Evolutionary conservation across 92 coral and sea anemone genomes (phyloP).

Genomic region (Zoanthus gigantus): DNA sequence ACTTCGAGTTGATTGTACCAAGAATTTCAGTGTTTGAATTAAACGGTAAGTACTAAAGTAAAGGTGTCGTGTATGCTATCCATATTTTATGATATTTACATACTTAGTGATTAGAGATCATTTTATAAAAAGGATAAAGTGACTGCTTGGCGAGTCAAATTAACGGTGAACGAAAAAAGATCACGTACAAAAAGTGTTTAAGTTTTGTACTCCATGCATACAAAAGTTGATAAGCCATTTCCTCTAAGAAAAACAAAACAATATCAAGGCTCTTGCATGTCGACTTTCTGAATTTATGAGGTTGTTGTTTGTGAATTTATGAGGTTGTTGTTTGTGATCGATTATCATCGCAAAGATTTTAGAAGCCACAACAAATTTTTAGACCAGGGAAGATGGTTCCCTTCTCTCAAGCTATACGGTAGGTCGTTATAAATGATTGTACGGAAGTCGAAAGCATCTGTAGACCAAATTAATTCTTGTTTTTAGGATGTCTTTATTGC

Average conservation of each 20-base stretch:
- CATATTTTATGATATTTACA: background rate
- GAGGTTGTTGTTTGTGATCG: background rate
- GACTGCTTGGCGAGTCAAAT: background rate
- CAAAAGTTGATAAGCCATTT: background rate
- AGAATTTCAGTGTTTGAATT: background rate
- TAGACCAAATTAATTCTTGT: constrained; percentile 8
- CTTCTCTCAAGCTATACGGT: background rate
- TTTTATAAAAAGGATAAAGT: background rate
- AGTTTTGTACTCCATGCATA: background rate
- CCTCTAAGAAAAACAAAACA: background rate
- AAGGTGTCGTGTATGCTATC: constrained; percentile 11
- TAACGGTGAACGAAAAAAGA: background rate
- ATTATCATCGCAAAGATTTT: background rate
- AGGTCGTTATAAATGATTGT: background rate
- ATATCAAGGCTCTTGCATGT: background rate
- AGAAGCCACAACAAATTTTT: constrained; percentile 6
- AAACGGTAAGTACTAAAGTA: constrained; percentile 13
- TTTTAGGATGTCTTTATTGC: background rate
- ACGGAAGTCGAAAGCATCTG: constrained; percentile 41
- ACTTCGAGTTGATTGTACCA: constrained; percentile 29
- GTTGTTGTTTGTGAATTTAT: background rate
- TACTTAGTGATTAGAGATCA: background rate
- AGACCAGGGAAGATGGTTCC: background rate
- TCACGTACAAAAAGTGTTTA: constrained; percentile 23
- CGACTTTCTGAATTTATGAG: background rate